A percentile compares a stretch with the other conserved stretches of the same genome.
Evolutionary conservation across 1,140 invertebrate species (phyloP).

Genomic region (Episyrphus balteatus): DNA sequence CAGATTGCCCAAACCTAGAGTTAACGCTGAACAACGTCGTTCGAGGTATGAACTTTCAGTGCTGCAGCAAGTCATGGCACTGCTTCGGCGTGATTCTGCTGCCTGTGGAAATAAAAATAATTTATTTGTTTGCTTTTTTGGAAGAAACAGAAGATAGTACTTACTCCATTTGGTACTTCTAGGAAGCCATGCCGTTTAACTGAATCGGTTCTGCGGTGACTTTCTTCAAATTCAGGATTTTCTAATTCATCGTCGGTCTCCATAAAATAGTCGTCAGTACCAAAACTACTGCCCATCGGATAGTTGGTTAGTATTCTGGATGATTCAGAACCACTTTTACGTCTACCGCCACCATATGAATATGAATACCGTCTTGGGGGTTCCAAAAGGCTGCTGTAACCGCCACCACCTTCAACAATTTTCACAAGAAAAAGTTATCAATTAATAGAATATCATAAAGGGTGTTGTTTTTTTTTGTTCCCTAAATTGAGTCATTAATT

Average conservation of each 20-base stretch:
- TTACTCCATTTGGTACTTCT: slow-evolving; percentile 34
- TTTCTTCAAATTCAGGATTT: slow-evolving; percentile 22
- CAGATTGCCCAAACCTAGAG: slow-evolving; percentile 50
- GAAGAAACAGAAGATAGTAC: no score
- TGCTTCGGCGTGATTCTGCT: slow-evolving; percentile 51
- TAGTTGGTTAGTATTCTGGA: slow-evolving; percentile 39
- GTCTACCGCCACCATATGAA: slow-evolving; percentile 39
- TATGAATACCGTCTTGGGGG: slow-evolving; percentile 47
- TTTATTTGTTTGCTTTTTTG: no score
- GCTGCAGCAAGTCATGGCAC: slow-evolving; percentile 69
- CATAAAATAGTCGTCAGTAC: slow-evolving; percentile 38
- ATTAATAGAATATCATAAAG: no score
- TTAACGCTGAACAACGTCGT: slow-evolving; percentile 60
- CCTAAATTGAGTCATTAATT: no score
- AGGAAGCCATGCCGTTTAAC: slow-evolving; percentile 37
- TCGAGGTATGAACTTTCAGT: slow-evolving; percentile 70
- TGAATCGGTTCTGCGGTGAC: slow-evolving; percentile 22
- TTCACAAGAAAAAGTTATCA: no score
- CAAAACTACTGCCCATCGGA: slow-evolving; percentile 42
- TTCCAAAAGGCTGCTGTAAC: slow-evolving; percentile 55
- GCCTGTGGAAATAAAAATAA: slow-evolving; percentile 6
- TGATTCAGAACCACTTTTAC: slow-evolving; percentile 33
- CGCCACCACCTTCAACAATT: slow-evolving; percentile 36
- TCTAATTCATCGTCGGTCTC: slow-evolving; percentile 38
- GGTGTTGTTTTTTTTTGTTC: not conserved